phyloP scores from a whole-genome alignment of 1,140 invertebrate genomes.

The Drosophila sulfurigaster region DNA sequence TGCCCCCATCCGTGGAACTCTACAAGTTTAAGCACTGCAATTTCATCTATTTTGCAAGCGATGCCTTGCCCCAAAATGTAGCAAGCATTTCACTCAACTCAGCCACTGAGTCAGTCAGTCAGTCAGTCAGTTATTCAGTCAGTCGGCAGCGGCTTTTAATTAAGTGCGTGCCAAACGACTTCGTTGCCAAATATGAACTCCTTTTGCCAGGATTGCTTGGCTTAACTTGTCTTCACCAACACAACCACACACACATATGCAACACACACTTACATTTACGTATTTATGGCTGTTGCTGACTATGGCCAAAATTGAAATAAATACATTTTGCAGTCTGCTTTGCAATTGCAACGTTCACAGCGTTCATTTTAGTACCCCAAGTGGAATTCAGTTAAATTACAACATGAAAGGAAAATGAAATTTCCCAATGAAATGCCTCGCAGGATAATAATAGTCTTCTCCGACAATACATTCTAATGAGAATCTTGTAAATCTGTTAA shows the following conservation, averaged over 20 bases:
- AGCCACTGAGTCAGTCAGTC: slow-evolving; percentile 14
- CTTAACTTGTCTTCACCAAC: slow-evolving; percentile 16
- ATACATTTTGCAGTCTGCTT: slow-evolving; percentile 16
- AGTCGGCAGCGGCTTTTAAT: slow-evolving; percentile 57
- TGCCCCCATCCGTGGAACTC: slow-evolving; percentile 8
- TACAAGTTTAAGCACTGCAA: slow-evolving; percentile 44
- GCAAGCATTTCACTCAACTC: slow-evolving; percentile 15
- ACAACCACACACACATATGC: slow-evolving; percentile 4
- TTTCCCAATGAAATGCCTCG: slow-evolving; percentile 33
- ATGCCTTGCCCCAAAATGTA: slow-evolving; percentile 47
- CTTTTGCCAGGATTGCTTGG: slow-evolving; percentile 36
- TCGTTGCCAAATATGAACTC: slow-evolving; percentile 55
- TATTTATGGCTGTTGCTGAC: slow-evolving; percentile 28
- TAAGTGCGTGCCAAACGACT: slow-evolving; percentile 65
- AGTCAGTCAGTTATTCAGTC: slow-evolving; percentile 13
- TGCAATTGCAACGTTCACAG: slow-evolving; percentile 25
- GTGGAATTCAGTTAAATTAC: slow-evolving; percentile 34
- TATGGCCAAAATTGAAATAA: slow-evolving; percentile 35
- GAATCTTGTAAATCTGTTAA: slow-evolving; percentile 19
- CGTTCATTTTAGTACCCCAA: slow-evolving; percentile 24
- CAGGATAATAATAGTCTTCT: slow-evolving; percentile 10
- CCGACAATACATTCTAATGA: slow-evolving; percentile 22
- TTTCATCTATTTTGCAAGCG: slow-evolving; percentile 65
- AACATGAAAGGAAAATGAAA: slow-evolving; percentile 21
- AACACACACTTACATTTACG: not conserved